A percentile compares a stretch with the other conserved stretches of the same genome.
Evolutionary conservation across 2,888 invertebrate species (phyloP).

Genomic region (Microdon myrmicae): DNA sequence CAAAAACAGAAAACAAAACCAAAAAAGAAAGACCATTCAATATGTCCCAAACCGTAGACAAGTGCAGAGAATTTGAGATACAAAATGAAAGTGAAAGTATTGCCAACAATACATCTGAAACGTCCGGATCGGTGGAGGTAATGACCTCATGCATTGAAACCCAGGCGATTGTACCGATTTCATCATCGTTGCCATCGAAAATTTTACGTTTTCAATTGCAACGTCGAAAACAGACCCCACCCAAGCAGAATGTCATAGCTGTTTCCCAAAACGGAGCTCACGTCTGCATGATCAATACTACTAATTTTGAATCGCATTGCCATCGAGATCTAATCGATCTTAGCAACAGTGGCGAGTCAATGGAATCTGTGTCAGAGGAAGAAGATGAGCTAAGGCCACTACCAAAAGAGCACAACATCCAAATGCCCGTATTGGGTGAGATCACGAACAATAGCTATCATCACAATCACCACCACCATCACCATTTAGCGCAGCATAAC

Average conservation of each 20-base stretch:
- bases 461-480: slow-evolving; percentile 26
- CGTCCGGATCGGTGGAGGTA: slow-evolving; percentile 13
- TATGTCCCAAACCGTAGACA: slow-evolving; percentile 38
- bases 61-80: slow-evolving; percentile 38
- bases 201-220: slow-evolving; percentile 60
- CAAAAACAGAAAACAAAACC: slow-evolving; percentile 5
- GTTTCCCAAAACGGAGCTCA: slow-evolving; percentile 40
- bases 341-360: slow-evolving; percentile 58
- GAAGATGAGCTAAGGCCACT: slow-evolving; percentile 66
- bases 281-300: slow-evolving; percentile 50
- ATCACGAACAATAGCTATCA: slow-evolving; percentile 38
- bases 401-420: slow-evolving; percentile 37
- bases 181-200: slow-evolving; percentile 63
- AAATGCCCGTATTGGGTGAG: slow-evolving; percentile 37
- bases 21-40: slow-evolving; percentile 13
- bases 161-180: slow-evolving; percentile 62
- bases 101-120: slow-evolving; percentile 9
- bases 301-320: slow-evolving; percentile 51
- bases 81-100: slow-evolving; percentile 47
- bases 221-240: slow-evolving; percentile 35
- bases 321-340: slow-evolving; percentile 42
- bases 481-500: slow-evolving; percentile 55
- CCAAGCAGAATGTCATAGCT: slow-evolving; percentile 42
- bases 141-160: slow-evolving; percentile 8
- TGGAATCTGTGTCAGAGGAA: slow-evolving; percentile 62